A percentile compares a stretch with the other conserved stretches of the same genome.
These are phyloP conservation scores for Silurus meridionalis DNA, from an alignment of 2,113 vertebrate genomes.

Conservation along the genomic window DNA sequence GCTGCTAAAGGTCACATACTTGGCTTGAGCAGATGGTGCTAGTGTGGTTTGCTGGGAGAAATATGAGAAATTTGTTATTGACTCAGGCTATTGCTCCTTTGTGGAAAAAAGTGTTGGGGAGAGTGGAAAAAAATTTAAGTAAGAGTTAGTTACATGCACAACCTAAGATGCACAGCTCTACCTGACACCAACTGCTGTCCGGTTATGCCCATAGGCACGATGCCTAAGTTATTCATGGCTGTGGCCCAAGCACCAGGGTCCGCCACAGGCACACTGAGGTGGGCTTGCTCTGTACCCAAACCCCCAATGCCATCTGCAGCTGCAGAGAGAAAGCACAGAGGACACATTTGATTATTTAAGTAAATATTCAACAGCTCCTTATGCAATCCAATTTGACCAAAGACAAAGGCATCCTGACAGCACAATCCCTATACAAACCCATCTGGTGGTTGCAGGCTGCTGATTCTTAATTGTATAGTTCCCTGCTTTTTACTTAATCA, in stretches of 20 bases:
- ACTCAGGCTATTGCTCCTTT: constrained; percentile 15
- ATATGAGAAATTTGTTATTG: constrained; percentile 22
- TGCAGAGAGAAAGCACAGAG: constrained; percentile 51
- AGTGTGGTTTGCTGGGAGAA: constrained; percentile 13
- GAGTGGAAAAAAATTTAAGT: neutral
- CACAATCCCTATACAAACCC: neutral
- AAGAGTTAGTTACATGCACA: constrained; percentile 3
- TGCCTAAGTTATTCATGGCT: constrained; percentile 93
- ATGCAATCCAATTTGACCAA: neutral
- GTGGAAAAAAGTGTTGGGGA: neutral
- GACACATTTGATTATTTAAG: neutral
- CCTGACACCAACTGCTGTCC: constrained; percentile 91
- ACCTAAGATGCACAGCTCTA: constrained; percentile 60
- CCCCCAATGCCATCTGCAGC: constrained; percentile 86
- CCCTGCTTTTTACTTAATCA: neutral
- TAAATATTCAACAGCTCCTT: constrained; percentile 6
- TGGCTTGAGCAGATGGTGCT: constrained; percentile 32
- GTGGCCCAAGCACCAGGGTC: constrained; percentile 90
- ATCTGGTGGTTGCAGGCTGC: neutral
- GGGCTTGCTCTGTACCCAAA: constrained; percentile 82
- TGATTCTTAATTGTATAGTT: neutral
- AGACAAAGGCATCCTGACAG: neutral
- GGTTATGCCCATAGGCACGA: constrained; percentile 86
- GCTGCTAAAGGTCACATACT: constrained; percentile 51
- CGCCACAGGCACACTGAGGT: constrained; percentile 82